Evolutionary conservation across 2,888 invertebrate species (phyloP), one percentile per base, ranked within the genome.

Genomic region (Pherbina coryleti): DNA sequence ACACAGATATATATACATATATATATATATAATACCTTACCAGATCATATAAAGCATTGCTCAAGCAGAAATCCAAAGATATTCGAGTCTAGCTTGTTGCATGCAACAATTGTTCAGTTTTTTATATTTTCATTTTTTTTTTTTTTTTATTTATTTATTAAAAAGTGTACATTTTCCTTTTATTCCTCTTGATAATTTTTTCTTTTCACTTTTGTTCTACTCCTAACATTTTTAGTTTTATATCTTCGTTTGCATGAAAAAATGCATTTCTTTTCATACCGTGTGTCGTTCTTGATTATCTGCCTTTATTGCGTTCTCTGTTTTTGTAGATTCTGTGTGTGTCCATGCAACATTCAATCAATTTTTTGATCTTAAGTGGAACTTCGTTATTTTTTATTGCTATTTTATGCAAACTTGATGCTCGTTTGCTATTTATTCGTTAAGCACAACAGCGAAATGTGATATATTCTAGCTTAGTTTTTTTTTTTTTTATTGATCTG

Each of bases 331-430:
- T 25, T 25, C 17, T 73, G 25, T 37, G 44, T 22, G 7, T 25
- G 11, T 17, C 19, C 19, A 7, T n/a, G 55, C 22, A n/a, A 49
- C 22, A 74, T 66, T 74, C 79, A 76, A 80, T 79, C 79, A 80
- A 79, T 79, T 80, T 31, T 69, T 76, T 53, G 78, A 80, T 80
- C 78, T 75, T 57, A 60, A 66, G 28, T 64, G 49, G 64, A 74
- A 79, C 79, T 79, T 80, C 79, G 80, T 80, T 80, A 80, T 82
- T 82, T 78, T 79, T 79, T 72, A 81, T 79, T 76, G 76, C 19
- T 57, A 71, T 74, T 78, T 78, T 78, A 78, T 78, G 22, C 77
- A 55, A n/a, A n/a, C n/a, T n/a, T n/a, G n/a, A n/a, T 55, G 22
- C 19, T 19, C n/a, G n/a, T 55, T n/a, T 8, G 8, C 19, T 55